A percentile compares a stretch with the other conserved stretches of the same genome.
phyloP scores from a whole-genome alignment of 2,113 vertebrate species.

The Oncorhynchus masou region DNA sequence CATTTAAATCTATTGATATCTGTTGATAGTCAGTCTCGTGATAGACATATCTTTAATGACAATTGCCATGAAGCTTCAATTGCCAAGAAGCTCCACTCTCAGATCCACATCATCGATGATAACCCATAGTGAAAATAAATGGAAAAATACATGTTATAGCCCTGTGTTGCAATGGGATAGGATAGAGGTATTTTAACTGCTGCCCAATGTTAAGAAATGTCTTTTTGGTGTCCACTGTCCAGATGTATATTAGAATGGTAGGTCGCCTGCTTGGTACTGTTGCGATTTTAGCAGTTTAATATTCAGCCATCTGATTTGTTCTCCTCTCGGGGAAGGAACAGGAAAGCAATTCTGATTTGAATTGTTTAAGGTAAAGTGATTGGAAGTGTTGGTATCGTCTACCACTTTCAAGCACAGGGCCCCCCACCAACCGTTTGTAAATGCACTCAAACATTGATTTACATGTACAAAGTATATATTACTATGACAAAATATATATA shows the following conservation, averaged over 20 bases:
- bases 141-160: not conserved
- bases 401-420: slow-evolving; percentile 45
- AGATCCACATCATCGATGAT: not conserved
- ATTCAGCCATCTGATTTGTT: too few relatives aligned
- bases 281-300: not conserved
- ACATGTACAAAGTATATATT: slow-evolving; percentile 61
- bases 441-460: slow-evolving; percentile 33
- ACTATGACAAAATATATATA: slow-evolving; percentile 26
- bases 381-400: slow-evolving; percentile 1
- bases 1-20: slow-evolving; percentile 28
- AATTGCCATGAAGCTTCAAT: slow-evolving; percentile 32
- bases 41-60: slow-evolving; percentile 38
- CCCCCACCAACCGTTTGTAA: slow-evolving; percentile 49
- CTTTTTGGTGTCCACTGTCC: slow-evolving; percentile 29
- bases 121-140: not conserved
- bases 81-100: slow-evolving; percentile 22
- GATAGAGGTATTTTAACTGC: slow-evolving; percentile 4
- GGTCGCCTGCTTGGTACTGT: slow-evolving; percentile 23
- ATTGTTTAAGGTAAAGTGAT: not conserved
- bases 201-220: slow-evolving; percentile 20
- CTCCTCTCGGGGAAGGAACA: too few relatives aligned
- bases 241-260: slow-evolving; percentile 10
- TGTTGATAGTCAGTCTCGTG: slow-evolving; percentile 31
- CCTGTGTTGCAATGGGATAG: slow-evolving; percentile 31
- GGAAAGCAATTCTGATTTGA: not conserved